Evolutionary conservation across 2,888 invertebrate genomes (phyloP), one percentile per base, ranked within the genome.

Genomic region (Ichneumon xanthorius): DNA sequence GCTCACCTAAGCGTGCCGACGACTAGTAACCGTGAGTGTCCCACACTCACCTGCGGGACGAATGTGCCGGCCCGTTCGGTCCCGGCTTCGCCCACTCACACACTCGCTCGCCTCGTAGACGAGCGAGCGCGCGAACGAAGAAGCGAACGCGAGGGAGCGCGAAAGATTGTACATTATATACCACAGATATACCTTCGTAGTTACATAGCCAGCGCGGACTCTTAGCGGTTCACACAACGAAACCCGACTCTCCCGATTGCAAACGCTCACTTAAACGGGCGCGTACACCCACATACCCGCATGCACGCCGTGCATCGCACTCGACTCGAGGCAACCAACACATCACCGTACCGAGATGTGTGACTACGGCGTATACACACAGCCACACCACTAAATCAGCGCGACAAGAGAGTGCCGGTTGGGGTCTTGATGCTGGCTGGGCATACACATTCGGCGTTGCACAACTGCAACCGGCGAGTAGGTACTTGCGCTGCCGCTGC

Each of bases 361-460:
- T n/a, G 30, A 63, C 16, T 30, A n/a, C 63, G 4, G 14, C 45
- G 45, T 4, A 33, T 6, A 33, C 30, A 16, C 30, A 63, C 63
- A 61, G 16, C 53, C 22, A 63, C 82, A 82, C 67, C 75, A 77
- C 80, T 80, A 73, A 85, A 85, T 82, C 80, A 82, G 76, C 80
- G 72, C 77, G 82, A 85, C 82, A 55, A 63, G 80, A 85, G 82
- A 85, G 82, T 63, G 77, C 85, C 67, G 85, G 80, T 80, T 53
- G 77, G 78, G 65, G 33, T 82, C 80, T 84, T 77, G 82, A 80
- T 72, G 80, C 76, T 79, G 82, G 75, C 48, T 75, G 81, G 79
- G 80, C 79, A 82, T 75, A 82, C 85, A 82, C 82, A 82, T 80
- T 85, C 73, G 85, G 85, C 82, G 79, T 73, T 85, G 81, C 81